Base-by-base conservation (phyloP, 2,888 invertebrate genomes). In the Cryptocephalus primarius region DNA sequence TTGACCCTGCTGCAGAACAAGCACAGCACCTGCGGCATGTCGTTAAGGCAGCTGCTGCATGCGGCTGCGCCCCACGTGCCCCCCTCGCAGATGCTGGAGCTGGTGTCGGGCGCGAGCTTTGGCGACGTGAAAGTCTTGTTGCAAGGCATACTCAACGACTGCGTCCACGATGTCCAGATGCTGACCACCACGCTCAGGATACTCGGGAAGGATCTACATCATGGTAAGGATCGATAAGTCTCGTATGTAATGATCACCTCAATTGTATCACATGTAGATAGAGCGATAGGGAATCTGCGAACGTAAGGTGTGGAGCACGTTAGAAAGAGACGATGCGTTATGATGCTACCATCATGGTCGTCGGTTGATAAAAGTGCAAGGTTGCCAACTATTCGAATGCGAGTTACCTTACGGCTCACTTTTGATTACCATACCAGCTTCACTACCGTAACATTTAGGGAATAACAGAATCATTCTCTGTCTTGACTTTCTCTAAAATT, bases 81-180 rank as follows among this genome's bases (percentile, higher is more conserved):
- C 51, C 66, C 80, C 8, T 72, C 77, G 1, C 75, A 75, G 52
- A 71, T 81, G 39, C 68, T 81, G 22, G 79, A 80, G 56, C 67
- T 79, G 39, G 76, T 82, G 42, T 72, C 75, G 48, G 71, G 73
- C 52, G 75, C 75, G 22, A 78, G 74, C 51, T 79, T 80, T 60
- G 80, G 81, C 14, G 80, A 81, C 62, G 75, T 80, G 49, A 76
- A 77, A 56, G 74, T 73, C 53, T 67, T 80, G 38, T 60, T 80
- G 34, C 71, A 76, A 67, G 81, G 80, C 44, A 86, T 89, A 75
- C 70, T 88, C 51, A 80, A 81, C 12, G 86, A 87, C 58, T 87
- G 85, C 50, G 77, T 79, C 33, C 85, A 85, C 61, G 86, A 89
- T 64, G 79, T 83, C 60, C 77, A 83, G 41, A 74, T 87, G 58